Evolutionary conservation across 2,113 vertebrate species (phyloP).

Genomic region (Cololabis saira): DNA sequence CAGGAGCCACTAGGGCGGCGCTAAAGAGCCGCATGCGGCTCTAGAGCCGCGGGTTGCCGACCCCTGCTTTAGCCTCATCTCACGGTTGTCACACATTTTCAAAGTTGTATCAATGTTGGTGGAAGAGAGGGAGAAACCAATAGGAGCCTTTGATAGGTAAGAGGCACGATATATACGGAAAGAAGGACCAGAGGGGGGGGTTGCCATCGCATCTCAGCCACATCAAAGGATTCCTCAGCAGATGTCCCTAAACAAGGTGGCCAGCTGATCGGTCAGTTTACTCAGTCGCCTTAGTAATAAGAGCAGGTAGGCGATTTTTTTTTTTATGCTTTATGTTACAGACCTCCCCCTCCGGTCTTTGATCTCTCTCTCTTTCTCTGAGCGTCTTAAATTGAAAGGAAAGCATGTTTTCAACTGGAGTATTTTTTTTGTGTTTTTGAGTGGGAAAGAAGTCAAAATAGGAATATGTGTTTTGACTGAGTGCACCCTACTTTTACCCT

Average conservation of each 20-base stretch:
- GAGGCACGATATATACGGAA: slow-evolving; percentile 35
- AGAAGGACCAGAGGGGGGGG: slow-evolving; percentile 44
- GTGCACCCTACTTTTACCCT: slow-evolving; percentile 6
- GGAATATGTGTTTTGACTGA: slow-evolving; percentile 11
- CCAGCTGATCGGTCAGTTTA: slow-evolving; percentile 60
- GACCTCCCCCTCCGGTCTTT: slow-evolving; percentile 11
- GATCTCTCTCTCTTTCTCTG: slow-evolving; percentile 13
- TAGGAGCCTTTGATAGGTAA: slow-evolving; percentile 59
- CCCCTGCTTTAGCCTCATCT: slow-evolving; percentile 11
- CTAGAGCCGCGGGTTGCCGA: no score
- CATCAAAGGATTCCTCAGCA: slow-evolving; percentile 69
- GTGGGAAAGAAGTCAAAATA: neutral
- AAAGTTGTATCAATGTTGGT: slow-evolving; percentile 50
- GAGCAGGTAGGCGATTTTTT: slow-evolving; percentile 33
- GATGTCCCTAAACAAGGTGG: slow-evolving; percentile 72
- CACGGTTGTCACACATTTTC: slow-evolving; percentile 43
- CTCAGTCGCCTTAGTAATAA: slow-evolving; percentile 53
- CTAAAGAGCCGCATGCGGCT: no score
- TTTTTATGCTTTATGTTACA: neutral
- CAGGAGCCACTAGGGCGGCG: no score
- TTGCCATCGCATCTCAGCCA: slow-evolving; percentile 42
- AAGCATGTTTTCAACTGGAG: no score
- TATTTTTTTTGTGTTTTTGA: slow-evolving; percentile 18
- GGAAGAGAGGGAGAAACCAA: slow-evolving; percentile 23
- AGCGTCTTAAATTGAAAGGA: slow-evolving; percentile 15